Evolutionary conservation across 2,113 vertebrate species (phyloP).

Genomic region (Okapia johnstoni): DNA sequence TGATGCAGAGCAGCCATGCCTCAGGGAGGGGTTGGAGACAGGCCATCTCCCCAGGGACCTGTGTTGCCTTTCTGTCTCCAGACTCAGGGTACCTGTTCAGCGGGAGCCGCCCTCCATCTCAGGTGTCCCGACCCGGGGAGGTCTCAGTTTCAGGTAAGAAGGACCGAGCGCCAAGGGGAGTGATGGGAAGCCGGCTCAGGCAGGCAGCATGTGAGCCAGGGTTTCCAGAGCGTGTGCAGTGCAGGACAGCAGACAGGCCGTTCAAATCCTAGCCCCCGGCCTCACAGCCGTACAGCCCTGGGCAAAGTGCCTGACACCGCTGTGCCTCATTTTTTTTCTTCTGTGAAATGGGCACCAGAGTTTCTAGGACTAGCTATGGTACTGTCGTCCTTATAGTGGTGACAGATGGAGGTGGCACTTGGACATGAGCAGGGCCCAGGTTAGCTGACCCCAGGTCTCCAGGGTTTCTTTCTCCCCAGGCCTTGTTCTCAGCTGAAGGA

Average conservation of each 20-base stretch:
- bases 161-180: rapidly evolving
- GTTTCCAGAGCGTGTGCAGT: rapidly evolving
- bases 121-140: slow-evolving; percentile 82
- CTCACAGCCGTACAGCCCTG: not conserved
- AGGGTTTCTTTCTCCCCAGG: rapidly evolving
- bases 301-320: not conserved
- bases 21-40: rapidly evolving
- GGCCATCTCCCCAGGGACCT: rapidly evolving
- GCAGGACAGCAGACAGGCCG: rapidly evolving
- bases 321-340: not conserved
- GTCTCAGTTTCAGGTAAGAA: slow-evolving; percentile 87
- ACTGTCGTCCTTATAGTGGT: rapidly evolving
- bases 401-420: rapidly evolving
- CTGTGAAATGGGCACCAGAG: rapidly evolving
- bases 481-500: not conserved
- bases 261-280: not conserved
- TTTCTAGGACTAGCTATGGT: rapidly evolving
- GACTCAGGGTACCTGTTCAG: slow-evolving; percentile 98
- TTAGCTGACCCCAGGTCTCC: not conserved
- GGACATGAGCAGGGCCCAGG: not conserved
- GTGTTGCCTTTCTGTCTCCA: slow-evolving; percentile 55
- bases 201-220: rapidly evolving
- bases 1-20: not conserved
- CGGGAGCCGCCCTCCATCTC: slow-evolving; percentile 89
- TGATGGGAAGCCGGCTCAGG: not conserved